Base-by-base conservation (phyloP, 92 coral and sea anemone species). In the Umimayanthus chanpuru region DNA sequence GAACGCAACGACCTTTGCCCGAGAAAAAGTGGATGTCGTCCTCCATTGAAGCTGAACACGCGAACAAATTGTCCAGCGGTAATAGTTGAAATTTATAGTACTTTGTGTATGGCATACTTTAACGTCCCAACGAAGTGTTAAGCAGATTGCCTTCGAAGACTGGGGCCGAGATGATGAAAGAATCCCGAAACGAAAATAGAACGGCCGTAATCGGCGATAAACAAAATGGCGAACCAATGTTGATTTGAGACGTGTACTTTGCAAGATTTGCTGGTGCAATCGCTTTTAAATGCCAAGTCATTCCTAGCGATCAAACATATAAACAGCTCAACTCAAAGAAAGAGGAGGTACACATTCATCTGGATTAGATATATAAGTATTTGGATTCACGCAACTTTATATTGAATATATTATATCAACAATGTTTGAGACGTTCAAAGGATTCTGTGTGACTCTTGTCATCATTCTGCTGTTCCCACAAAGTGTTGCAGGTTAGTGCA, bases 211-310 rank as follows among this genome's bases (percentile, higher is more conserved):
- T 83, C 87, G 2, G 50, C 39, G 16, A 43, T 83, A 83, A 83
- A 83, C 87, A 83, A 83, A 40, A 83, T 83, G 87, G 87, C 67
- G 79, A 70, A 47, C 87, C 87, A 83, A 83, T 83, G 87, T 83
- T 68, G 77, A 83, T 14, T 70, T 8, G 87, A 83, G 67, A 83
- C 87, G 87, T 83, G 87, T 83, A 70, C 77, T 83, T 83, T 43
- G 65, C 30, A 15, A 64, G 40, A 53, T 53, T 20, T 65, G 73
- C 75, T 81, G 75, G 86, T 65, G 87, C 78, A 83, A 83, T 28
- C 53, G 77, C n/a, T 68, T 26, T 7, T 83, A 70, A 44, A 70
- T 68, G 78, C 79, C 43, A 29, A 83, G 30, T 47, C 67, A 43
- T 71, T 47, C 78, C 15, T 25, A 6, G 9, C 64, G 32, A 29